Evolutionary conservation across 2,888 invertebrate species (phyloP).

Genomic region (Caradrina kadenii): DNA sequence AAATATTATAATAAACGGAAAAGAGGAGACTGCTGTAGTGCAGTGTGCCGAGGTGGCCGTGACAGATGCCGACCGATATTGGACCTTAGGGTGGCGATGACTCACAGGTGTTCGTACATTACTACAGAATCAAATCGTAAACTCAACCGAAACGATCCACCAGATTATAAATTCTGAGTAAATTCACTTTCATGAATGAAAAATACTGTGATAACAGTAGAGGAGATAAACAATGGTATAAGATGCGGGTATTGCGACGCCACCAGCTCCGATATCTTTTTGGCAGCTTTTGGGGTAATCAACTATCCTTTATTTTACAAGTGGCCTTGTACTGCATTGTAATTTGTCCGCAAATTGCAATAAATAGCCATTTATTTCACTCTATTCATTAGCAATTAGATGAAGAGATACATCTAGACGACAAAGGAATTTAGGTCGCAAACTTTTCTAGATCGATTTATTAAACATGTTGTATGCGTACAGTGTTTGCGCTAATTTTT

Average conservation of each 20-base stretch:
- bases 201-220: slow-evolving; percentile 67
- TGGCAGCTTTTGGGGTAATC: slow-evolving; percentile 74
- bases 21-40: slow-evolving; percentile 86
- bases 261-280: slow-evolving; percentile 73
- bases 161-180: slow-evolving; percentile 65
- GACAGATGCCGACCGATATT: slow-evolving; percentile 77
- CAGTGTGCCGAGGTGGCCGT: slow-evolving; percentile 89
- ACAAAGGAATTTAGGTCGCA: slow-evolving; percentile 10
- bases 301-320: slow-evolving; percentile 63
- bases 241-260: slow-evolving; percentile 63
- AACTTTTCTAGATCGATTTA: slow-evolving; percentile 20
- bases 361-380: slow-evolving; percentile 38
- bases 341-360: slow-evolving; percentile 37
- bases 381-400: slow-evolving; percentile 41
- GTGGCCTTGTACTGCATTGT: slow-evolving; percentile 55
- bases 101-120: slow-evolving; percentile 58
- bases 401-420: slow-evolving; percentile 18
- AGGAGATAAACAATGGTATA: slow-evolving; percentile 69
- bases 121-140: slow-evolving; percentile 60
- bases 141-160: slow-evolving; percentile 52
- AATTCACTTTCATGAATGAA: slow-evolving; percentile 75
- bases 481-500: neutral
- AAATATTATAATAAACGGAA: slow-evolving; percentile 90
- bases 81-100: slow-evolving; percentile 73
- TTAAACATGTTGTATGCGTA: neutral